These are phyloP conservation scores for Saccostrea glomerata DNA, from an alignment of 1,140 invertebrate genomes.

Conservation along the genomic window DNA sequence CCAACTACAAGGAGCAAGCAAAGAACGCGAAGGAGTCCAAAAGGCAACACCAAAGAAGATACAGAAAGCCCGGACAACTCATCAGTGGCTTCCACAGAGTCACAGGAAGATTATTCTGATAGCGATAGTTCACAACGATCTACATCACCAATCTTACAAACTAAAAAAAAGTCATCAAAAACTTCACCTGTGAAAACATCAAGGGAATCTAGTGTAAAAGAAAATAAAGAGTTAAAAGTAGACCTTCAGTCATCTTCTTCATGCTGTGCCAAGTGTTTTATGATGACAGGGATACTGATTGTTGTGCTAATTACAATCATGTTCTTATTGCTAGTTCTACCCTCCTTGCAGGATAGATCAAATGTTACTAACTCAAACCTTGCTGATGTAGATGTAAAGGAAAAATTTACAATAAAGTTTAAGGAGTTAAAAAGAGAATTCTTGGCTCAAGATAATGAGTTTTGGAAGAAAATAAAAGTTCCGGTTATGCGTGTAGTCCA, in stretches of 20 bases:
- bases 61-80: background rate
- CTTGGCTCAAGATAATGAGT: conserved; percentile 47
- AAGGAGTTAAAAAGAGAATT: conserved; percentile 41
- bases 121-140: background rate
- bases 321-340: background rate
- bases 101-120: background rate
- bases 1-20: background rate
- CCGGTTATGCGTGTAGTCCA: conserved; percentile 54
- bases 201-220: background rate
- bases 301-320: background rate
- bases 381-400: background rate
- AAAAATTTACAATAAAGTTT: conserved; percentile 34
- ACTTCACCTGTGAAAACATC: background rate
- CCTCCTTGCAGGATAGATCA: background rate
- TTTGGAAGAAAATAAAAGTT: conserved; percentile 60
- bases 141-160: background rate
- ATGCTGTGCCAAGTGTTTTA: background rate
- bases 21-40: background rate
- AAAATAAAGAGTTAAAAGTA: background rate
- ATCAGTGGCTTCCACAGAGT: background rate
- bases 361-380: background rate
- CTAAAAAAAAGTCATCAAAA: background rate
- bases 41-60: background rate
- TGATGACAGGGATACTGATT: background rate
- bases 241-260: background rate